Evolutionary conservation across 2,797 vertebrate species (phyloP), one percentile per base, ranked within the genome.

Genomic region (Adrianichthys oophorus): DNA sequence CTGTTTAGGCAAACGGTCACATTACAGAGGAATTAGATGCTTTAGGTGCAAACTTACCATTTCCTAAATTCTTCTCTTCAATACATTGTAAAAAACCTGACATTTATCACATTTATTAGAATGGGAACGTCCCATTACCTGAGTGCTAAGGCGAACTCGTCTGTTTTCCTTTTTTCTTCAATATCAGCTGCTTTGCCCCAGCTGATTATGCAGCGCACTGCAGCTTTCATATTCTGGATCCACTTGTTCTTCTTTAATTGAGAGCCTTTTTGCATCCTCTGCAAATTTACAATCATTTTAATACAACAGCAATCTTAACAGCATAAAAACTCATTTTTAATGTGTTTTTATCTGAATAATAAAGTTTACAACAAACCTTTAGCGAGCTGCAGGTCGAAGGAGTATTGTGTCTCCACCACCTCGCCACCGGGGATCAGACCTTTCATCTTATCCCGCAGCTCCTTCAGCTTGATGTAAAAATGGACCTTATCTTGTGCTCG

Each of bases 401-500:
- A 89, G 70, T 99, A 99, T 54, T 93, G 64, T 0, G 96, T 88
- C 8, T 99, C 97, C 1, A 84, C 57, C 75, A 94, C 90, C 3
- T 92, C 90, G 0, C 40, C 43, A 0, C 84, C 68, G 0, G 76
- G 56, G 0, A 4, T 15, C 55, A 68, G 10, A 58, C 96, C 96
- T 75, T 95, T 98, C 83, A 99, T 82, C 51, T 96, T 91, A 80
- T 98, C 94, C 60, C 96, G 82, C 48, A 99, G 86, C 41, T 98
- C 97, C 76, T 97, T 99, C 82, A 99, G 92, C 77, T 96, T 98
- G 86, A 99, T 97, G 76, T 98, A 99, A 89, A 97, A 98, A 86
- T 99, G 96, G 15, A 99, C 98, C 80, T 99, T 98, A 78, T 99
- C 97, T 82, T 98, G 97, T 7, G 98, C 98, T 0, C 97, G 94